Conservation (phyloP, 2,888 invertebrate genomes). For the Emmelina monodactyla region DNA sequence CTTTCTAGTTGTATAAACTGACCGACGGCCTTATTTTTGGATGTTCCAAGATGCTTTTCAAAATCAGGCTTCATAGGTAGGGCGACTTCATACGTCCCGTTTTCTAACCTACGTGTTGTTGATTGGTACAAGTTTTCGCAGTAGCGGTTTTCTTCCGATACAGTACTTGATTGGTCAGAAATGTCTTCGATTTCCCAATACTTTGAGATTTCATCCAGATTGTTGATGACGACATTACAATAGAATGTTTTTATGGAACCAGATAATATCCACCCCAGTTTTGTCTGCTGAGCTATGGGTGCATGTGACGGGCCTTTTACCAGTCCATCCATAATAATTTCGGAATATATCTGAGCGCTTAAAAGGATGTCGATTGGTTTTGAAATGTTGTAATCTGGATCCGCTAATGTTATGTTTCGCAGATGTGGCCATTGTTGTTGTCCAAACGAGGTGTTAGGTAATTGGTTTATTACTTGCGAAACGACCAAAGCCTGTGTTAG, state of each 20-base stretch:
- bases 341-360: conserved; percentile 5
- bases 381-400: conserved; percentile 13
- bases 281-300: conserved; percentile 13
- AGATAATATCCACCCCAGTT: conserved; percentile 12
- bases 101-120: conserved; percentile 1
- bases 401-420: conserved; percentile 12
- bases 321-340: conserved; percentile 4
- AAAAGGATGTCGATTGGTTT: conserved; percentile 5
- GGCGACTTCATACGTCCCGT: conserved; percentile 4
- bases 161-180: background rate
- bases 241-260: conserved; percentile 7
- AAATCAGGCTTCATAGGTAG: conserved; percentile 4
- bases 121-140: conserved; percentile 4
- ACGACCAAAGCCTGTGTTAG: conserved; percentile 12
- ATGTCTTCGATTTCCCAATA: conserved; percentile 6
- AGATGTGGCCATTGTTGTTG: conserved; percentile 13
- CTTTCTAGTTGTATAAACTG: conserved; percentile 6
- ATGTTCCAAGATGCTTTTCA: background rate
- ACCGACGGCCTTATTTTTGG: conserved; percentile 1
- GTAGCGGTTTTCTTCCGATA: background rate
- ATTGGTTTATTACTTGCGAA: conserved; percentile 11
- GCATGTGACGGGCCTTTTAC: conserved; percentile 7
- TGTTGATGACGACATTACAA: conserved; percentile 9
- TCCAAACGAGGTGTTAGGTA: conserved; percentile 11
- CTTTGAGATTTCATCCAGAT: conserved; percentile 4